Evolutionary conservation across 1,140 invertebrate genomes (phyloP).

Genomic region (Coelopa frigida): DNA sequence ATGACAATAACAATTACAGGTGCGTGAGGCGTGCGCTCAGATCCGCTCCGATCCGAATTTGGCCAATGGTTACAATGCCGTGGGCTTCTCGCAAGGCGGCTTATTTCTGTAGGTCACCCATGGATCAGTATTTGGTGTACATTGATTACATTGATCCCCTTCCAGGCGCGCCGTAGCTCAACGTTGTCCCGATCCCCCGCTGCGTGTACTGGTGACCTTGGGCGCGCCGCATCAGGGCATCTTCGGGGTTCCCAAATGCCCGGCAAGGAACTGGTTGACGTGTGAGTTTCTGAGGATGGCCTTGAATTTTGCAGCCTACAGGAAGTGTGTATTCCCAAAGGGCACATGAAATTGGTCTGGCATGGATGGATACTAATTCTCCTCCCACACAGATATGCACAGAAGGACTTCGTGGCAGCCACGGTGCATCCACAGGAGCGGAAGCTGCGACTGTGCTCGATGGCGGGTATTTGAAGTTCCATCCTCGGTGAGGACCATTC

Average conservation of each 20-base stretch:
- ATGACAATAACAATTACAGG: no score
- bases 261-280: slow-evolving; percentile 52
- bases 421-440: neutral
- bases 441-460: neutral
- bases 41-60: slow-evolving; percentile 65
- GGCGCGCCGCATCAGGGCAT: slow-evolving; percentile 98
- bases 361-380: no score
- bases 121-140: neutral
- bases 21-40: slow-evolving; percentile 69
- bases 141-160: slow-evolving; percentile 7
- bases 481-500: no score
- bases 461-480: no score
- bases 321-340: slow-evolving; percentile 49
- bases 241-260: slow-evolving; percentile 73
- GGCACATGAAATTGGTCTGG: no score
- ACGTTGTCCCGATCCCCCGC: slow-evolving; percentile 73
- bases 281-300: slow-evolving; percentile 74
- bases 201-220: slow-evolving; percentile 83
- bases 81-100: slow-evolving; percentile 96
- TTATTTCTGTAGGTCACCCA: slow-evolving; percentile 81
- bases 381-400: no score
- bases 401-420: no score
- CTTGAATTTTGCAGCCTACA: slow-evolving; percentile 83
- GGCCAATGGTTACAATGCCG: slow-evolving; percentile 81
- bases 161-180: slow-evolving; percentile 85